These are phyloP conservation scores for Erebia aethiops DNA, from an alignment of 2,888 invertebrate species.

Conservation along the genomic window DNA sequence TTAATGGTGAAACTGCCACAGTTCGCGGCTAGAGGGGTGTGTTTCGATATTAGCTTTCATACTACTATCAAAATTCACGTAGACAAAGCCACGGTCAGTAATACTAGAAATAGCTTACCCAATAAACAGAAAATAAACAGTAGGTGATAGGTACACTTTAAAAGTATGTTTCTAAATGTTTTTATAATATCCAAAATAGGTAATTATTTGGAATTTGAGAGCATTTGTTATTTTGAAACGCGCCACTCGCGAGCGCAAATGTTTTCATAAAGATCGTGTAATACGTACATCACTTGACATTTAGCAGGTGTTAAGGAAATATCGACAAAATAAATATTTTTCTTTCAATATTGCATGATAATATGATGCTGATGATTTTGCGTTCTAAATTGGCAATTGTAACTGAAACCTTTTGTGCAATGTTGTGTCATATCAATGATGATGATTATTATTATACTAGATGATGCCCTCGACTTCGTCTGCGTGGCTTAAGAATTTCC, in stretches of 20 bases:
- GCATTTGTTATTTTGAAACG: background rate
- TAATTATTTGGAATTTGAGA: background rate
- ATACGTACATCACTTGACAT: background rate
- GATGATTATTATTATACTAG: too few relatives aligned
- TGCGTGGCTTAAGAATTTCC: too few relatives aligned
- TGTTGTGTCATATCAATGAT: background rate
- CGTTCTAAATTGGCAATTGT: constrained; percentile 6
- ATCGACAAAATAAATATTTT: background rate
- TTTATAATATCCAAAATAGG: constrained; percentile 3
- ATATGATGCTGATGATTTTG: background rate
- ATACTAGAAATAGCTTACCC: background rate
- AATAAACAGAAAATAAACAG: background rate
- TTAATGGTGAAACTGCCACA: too few relatives aligned
- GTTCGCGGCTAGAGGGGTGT: too few relatives aligned
- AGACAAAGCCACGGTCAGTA: too few relatives aligned
- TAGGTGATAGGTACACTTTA: background rate
- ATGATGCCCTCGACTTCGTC: too few relatives aligned
- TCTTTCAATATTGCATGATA: background rate
- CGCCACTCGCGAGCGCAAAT: background rate
- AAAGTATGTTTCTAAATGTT: constrained; percentile 3
- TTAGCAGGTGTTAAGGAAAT: background rate
- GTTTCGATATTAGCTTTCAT: too few relatives aligned
- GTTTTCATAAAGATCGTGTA: constrained; percentile 1
- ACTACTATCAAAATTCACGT: background rate
- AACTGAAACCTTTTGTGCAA: background rate